Conservation (phyloP, 2,888 invertebrate species). For the Noctuana brunneofusca region DNA sequence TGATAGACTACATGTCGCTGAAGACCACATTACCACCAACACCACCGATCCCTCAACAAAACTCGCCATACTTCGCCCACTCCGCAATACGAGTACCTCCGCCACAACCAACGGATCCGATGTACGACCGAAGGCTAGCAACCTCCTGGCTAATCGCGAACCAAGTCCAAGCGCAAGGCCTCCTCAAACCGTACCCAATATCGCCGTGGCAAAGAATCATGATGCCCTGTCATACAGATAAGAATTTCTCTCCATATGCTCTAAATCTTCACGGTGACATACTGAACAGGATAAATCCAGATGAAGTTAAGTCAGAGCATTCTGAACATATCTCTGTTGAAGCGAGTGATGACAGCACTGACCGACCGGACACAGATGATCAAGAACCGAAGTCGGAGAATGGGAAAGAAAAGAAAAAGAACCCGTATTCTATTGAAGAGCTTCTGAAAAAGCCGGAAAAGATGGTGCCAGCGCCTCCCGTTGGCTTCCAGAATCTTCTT, state of each 20-base stretch:
- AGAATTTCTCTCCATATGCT: slow-evolving; percentile 70
- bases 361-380: slow-evolving; percentile 75
- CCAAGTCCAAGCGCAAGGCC: slow-evolving; percentile 74
- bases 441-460: slow-evolving; percentile 91
- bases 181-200: slow-evolving; percentile 78
- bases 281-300: slow-evolving; percentile 64
- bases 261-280: slow-evolving; percentile 66
- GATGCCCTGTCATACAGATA: slow-evolving; percentile 76
- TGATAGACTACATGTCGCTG: slow-evolving; percentile 75
- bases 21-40: slow-evolving; percentile 62
- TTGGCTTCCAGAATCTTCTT: slow-evolving; percentile 71
- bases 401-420: slow-evolving; percentile 85
- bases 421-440: slow-evolving; percentile 94
- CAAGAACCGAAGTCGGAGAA: slow-evolving; percentile 58
- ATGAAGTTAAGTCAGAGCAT: slow-evolving; percentile 71
- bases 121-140: slow-evolving; percentile 77
- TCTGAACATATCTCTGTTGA: slow-evolving; percentile 79
- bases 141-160: slow-evolving; percentile 82
- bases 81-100: slow-evolving; percentile 70
- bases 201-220: slow-evolving; percentile 84
- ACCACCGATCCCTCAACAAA: slow-evolving; percentile 58
- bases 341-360: slow-evolving; percentile 84
- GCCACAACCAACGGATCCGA: slow-evolving; percentile 60
- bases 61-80: slow-evolving; percentile 71
- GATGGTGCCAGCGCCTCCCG: slow-evolving; percentile 66